Percentiles rank a stretch among this genome's conserved stretches.
These are phyloP conservation scores for Florisuga fusca DNA, from an alignment of 2,797 vertebrate genomes.

Conservation along the genomic window DNA sequence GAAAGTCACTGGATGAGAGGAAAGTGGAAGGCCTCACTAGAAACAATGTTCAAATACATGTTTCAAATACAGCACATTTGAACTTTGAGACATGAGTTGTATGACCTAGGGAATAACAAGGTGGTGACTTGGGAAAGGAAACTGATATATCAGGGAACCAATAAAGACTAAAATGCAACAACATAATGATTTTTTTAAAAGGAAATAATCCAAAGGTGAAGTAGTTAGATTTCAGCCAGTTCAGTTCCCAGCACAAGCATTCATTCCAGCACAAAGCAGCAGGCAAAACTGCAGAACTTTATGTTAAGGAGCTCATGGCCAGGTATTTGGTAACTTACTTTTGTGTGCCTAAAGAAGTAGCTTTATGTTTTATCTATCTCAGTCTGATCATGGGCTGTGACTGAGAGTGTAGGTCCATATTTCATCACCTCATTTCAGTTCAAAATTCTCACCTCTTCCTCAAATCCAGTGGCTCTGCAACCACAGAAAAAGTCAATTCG, in stretches of 20 bases:
- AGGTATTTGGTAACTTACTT: background rate
- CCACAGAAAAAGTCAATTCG: background rate
- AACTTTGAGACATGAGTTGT: background rate
- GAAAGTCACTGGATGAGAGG: background rate
- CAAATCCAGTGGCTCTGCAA: background rate
- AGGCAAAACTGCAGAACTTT: background rate
- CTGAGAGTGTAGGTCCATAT: background rate
- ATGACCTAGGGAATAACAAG: background rate
- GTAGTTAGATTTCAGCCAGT: background rate
- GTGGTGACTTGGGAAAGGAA: background rate
- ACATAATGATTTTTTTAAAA: background rate
- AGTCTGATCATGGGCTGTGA: background rate
- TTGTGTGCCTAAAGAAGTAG: background rate
- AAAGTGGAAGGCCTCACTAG: background rate
- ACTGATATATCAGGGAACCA: background rate
- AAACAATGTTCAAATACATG: accelerated
- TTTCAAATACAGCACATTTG: background rate
- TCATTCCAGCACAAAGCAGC: background rate
- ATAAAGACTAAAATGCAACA: background rate
- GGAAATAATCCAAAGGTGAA: background rate
- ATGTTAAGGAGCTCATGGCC: background rate
- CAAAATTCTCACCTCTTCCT: background rate
- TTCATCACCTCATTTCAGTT: background rate
- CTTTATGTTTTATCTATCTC: background rate
- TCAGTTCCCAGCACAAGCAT: background rate